Conservation (phyloP, 2,113 vertebrate species). For the Setophaga coronata region DNA sequence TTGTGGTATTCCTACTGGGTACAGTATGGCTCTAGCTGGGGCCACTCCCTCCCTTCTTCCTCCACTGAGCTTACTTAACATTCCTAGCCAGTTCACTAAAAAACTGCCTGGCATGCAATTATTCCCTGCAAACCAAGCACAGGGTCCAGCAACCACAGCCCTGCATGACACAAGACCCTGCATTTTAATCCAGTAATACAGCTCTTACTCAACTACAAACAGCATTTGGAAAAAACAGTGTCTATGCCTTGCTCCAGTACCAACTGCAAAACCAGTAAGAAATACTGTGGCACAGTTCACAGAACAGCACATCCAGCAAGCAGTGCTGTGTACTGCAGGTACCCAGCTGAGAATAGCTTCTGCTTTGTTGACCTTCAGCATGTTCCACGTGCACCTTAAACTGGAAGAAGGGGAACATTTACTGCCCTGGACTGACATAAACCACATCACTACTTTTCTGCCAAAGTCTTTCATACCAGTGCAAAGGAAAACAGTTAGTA, state of each 20-base stretch:
- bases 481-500: background rate
- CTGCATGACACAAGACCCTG: accelerated
- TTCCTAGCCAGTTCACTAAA: background rate
- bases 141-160: background rate
- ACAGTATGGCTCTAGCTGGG: background rate
- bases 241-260: background rate
- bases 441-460: background rate
- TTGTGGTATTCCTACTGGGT: background rate
- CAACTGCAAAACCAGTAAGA: background rate
- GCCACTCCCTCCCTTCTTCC: background rate
- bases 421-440: background rate
- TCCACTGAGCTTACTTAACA: background rate
- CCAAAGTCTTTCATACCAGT: background rate
- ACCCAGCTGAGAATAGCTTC: background rate
- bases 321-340: accelerated
- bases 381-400: background rate
- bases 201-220: background rate
- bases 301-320: background rate
- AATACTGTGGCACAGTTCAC: background rate
- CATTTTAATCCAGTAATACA: background rate
- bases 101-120: background rate
- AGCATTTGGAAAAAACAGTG: background rate
- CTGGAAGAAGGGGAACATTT: background rate
- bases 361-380: background rate
- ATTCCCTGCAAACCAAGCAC: background rate